Evolutionary conservation across 1,140 invertebrate species (phyloP), one percentile per base, ranked within the genome.

Genomic region (Tetragonula clypearis): DNA sequence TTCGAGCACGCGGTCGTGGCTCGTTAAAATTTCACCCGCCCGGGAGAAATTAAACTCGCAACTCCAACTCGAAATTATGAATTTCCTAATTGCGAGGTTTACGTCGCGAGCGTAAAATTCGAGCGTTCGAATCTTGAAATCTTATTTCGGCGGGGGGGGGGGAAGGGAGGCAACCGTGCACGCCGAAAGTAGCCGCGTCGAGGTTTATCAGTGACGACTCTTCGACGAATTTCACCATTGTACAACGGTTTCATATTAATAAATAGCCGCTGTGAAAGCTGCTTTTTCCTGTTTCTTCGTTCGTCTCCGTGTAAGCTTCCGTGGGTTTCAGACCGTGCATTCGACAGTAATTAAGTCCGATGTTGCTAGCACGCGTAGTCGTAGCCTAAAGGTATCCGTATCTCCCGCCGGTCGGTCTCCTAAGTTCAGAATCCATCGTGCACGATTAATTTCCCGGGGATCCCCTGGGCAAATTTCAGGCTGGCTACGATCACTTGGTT

Each of bases 381-480:
- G 76, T 89, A 89, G 91, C 92, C 92, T 88, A 91, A 69, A 92
- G 93, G 90, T 93, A 91, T 93, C 91, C 89, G 88, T 93, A 84
- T 92, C 92, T 82, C 14, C 74, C 65, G 66, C 77, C 77, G 77
- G 87, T 55, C 84, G 76, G 80, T 80, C 91, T 85, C 74, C 86
- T 86, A 91, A 87, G 87, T 88, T 90, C 87, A 85, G 91, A 93
- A 92, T 91, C 79, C 91, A 93, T 93, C 89, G 87, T 80, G 86
- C 84, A 87, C 91, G 92, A 94, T 94, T 94, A 93, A 94, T 94
- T 94, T 78, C 88, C 86, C 87, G 87, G 65, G 78, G 77, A 49
- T 88, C 90, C 93, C 84, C 87, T 88, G 88, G 92, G 93, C 92
- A 84, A 92, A 92, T 92, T 93, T 92, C 85, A 90, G 87, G 82